Percentiles rank a stretch among this genome's conserved stretches.
Conservation (phyloP, 1,140 invertebrate species). For the Gonioctena quinquepunctata region DNA sequence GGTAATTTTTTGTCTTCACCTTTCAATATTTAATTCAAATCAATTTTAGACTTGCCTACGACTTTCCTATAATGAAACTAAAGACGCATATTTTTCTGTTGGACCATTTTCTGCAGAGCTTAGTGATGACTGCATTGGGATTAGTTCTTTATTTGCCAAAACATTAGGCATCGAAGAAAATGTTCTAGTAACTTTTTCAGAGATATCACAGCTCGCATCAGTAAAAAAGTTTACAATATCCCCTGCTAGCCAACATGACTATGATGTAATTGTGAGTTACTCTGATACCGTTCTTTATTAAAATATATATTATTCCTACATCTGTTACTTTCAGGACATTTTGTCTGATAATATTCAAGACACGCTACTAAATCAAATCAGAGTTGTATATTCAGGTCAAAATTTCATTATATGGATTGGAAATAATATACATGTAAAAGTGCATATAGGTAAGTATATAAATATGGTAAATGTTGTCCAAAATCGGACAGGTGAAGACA, state of each 20-base stretch:
- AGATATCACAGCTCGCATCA: conserved; percentile 36
- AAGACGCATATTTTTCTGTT: conserved; percentile 43
- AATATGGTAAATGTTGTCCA: too few relatives aligned
- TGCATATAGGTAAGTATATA: conserved; percentile 58
- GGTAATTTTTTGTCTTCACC: conserved; percentile 30
- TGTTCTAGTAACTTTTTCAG: conserved; percentile 35
- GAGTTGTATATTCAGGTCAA: conserved; percentile 59
- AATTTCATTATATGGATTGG: conserved; percentile 64
- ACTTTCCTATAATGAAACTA: conserved; percentile 38
- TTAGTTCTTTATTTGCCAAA: conserved; percentile 46
- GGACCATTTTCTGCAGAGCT: conserved; percentile 24
- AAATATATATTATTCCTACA: conserved; percentile 3
- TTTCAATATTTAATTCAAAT: background rate
- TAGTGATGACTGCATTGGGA: conserved; percentile 44
- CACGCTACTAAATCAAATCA: conserved; percentile 60
- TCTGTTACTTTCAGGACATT: conserved; percentile 58
- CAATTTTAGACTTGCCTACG: conserved; percentile 41
- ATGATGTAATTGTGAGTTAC: conserved; percentile 48
- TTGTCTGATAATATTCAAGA: conserved; percentile 60
- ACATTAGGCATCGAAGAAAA: conserved; percentile 41
- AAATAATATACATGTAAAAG: conserved; percentile 56
- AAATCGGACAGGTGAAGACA: too few relatives aligned
- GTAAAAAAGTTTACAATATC: conserved; percentile 42
- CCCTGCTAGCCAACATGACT: conserved; percentile 43
- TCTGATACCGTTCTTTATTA: background rate